Conservation (phyloP, 2,888 invertebrate genomes). For the Cephus sareptanus region DNA sequence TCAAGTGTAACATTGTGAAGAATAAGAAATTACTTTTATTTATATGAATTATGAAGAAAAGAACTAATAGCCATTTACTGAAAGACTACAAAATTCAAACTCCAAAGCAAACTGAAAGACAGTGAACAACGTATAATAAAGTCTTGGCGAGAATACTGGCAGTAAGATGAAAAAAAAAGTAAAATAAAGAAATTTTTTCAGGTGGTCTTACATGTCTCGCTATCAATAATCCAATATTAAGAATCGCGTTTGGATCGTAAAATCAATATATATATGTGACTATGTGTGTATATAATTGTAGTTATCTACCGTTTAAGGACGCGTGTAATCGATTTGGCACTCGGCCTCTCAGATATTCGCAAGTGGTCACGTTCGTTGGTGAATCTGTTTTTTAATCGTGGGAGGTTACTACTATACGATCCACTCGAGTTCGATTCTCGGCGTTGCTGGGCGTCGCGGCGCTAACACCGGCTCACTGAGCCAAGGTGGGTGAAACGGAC, state of each 20-base stretch:
- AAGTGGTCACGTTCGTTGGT: neutral
- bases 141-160: neutral
- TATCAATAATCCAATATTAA: neutral
- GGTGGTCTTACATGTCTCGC: neutral
- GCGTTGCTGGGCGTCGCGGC: conserved; percentile 46
- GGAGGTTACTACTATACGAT: neutral
- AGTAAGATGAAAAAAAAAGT: neutral
- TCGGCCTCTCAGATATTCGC: neutral
- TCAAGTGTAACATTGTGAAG: neutral
- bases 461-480: conserved; percentile 53
- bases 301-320: neutral
- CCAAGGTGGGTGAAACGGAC: conserved; percentile 42
- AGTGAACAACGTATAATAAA: neutral
- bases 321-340: neutral
- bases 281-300: neutral
- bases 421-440: conserved; percentile 1
- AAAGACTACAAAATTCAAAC: neutral
- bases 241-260: neutral
- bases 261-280: neutral
- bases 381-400: neutral
- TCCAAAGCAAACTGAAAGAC: neutral
- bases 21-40: neutral
- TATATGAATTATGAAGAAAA: neutral
- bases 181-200: neutral
- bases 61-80: neutral